These are phyloP conservation scores for Nettapus auritus DNA, from an alignment of 2,113 vertebrate genomes.

Conservation along the genomic window DNA sequence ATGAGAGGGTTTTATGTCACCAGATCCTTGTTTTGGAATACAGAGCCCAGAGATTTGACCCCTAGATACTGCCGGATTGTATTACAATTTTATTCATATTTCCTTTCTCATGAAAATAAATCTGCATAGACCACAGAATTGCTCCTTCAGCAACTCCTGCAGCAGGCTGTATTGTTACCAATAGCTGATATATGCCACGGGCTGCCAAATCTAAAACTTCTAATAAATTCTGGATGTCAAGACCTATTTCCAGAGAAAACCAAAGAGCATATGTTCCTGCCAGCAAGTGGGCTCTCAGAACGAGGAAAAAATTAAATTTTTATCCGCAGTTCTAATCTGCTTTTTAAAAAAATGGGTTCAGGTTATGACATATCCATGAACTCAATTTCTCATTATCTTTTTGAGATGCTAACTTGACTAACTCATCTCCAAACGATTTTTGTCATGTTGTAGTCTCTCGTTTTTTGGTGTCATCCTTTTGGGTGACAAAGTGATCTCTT, in stretches of 20 bases:
- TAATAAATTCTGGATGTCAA: background rate
- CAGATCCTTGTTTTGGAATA: background rate
- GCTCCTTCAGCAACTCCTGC: background rate
- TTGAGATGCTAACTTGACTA: background rate
- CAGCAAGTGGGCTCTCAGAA: background rate
- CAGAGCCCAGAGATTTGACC: background rate
- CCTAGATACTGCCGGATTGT: background rate
- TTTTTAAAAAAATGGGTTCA: background rate
- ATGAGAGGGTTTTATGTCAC: conserved; percentile 8
- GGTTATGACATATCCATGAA: background rate
- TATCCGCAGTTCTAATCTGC: background rate
- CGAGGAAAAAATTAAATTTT: background rate
- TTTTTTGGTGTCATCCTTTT: background rate
- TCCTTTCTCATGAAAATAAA: background rate
- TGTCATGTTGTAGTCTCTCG: background rate
- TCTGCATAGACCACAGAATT: background rate
- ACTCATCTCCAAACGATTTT: background rate
- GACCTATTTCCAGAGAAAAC: background rate
- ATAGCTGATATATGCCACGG: background rate
- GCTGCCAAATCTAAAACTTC: background rate
- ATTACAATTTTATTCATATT: background rate
- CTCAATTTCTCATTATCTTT: background rate
- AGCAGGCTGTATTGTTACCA: background rate
- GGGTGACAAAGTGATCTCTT: background rate
- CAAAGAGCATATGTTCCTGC: background rate